Evolutionary conservation across 2,797 vertebrate genomes (phyloP).

Genomic region (Falco biarmicus): DNA sequence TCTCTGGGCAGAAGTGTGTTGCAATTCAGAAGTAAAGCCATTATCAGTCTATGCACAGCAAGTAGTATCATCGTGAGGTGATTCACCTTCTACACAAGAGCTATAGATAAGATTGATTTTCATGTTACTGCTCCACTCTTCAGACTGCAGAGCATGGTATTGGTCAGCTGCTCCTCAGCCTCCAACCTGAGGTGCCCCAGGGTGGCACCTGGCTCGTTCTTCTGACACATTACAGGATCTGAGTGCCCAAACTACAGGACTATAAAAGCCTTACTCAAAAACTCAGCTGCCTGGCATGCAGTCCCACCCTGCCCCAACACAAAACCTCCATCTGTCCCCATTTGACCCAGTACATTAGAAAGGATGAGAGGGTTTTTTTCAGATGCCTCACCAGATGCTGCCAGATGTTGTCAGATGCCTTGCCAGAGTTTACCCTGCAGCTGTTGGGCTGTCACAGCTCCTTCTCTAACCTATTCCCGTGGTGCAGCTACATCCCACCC

Average conservation of each 20-base stretch:
- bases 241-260: neutral
- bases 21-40: neutral
- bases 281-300: neutral
- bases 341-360: neutral
- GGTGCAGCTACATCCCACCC: neutral
- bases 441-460: neutral
- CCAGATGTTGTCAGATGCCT: neutral
- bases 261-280: neutral
- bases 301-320: neutral
- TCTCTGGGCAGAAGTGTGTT: neutral
- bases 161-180: neutral
- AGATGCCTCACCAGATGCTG: neutral
- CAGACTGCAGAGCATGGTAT: neutral
- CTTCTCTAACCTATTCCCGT: neutral
- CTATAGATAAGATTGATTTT: neutral
- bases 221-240: neutral
- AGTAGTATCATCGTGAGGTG: neutral
- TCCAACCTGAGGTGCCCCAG: neutral
- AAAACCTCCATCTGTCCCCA: neutral
- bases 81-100: neutral
- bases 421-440: neutral
- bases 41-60: neutral
- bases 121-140: neutral
- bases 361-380: neutral
- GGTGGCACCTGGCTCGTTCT: neutral